Base-by-base conservation (phyloP, 2,888 invertebrate genomes). In the Heliconius charithonia region DNA sequence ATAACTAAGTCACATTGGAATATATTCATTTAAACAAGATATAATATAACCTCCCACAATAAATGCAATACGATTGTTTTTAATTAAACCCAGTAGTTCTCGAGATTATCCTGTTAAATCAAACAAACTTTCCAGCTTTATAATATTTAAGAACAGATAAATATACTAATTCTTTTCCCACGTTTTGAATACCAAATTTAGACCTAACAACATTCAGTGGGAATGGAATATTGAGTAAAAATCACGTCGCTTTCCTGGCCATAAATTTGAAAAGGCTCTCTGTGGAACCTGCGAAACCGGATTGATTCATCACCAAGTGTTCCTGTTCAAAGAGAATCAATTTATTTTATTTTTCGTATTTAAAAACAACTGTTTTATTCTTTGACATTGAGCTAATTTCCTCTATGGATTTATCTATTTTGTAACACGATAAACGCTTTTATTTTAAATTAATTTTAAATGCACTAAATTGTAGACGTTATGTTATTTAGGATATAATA, bases 261-360 rank as follows among this genome's bases (percentile, higher is more conserved):
- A 78, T 81, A 81, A 82, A 82, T 79, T 78, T 81, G 76, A 80
- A 81, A 80, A 76, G 77, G 80, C 78, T 76, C 29, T 75, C 75
- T 77, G 66, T 32, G 32, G 32, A 66, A 77, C 75, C 81, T 75
- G 73, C 65, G 78, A 76, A 80, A 81, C 71, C 65, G 67, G 76
- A 81, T 81, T 81, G 81, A 81, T 82, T 82, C 79, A 81, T 80
- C 78, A 77, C 80, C 81, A 73, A 62, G 62, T 70, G 80, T 66
- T 76, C 75, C 66, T 70, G 80, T 66, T 76, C 75, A 77, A 82
- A 81, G 75, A 66, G 66, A 78, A 81, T 77, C 75, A 77, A 79
- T 81, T 76, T 73, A 37, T 77, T 80, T 79, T 73, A 74, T 76
- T 62, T 63, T 56, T 51, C 29, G 41, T 73, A 59, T 66, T 51